phyloP scores from a whole-genome alignment of 2,888 invertebrate genomes.

The Metalampra italica region DNA sequence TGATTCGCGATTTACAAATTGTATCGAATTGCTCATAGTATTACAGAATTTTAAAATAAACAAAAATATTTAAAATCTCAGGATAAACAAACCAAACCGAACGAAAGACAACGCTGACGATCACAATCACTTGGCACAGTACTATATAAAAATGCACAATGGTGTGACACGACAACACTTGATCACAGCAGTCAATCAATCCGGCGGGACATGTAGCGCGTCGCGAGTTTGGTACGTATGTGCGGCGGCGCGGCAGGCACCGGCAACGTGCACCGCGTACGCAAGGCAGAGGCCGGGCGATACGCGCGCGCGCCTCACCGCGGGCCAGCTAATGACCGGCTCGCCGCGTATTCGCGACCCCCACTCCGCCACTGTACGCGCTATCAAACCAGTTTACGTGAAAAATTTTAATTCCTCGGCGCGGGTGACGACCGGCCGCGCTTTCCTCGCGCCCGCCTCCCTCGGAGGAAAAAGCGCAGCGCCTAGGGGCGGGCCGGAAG shows the following conservation, averaged over 20 bases:
- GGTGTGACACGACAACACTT: slow-evolving; percentile 36
- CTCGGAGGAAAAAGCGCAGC: slow-evolving; percentile 70
- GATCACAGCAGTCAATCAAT: slow-evolving; percentile 38
- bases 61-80: slow-evolving; percentile 4
- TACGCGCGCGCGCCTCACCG: slow-evolving; percentile 67
- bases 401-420: slow-evolving; percentile 72
- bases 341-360: slow-evolving; percentile 72
- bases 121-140: slow-evolving; percentile 12
- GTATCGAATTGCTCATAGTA: neutral
- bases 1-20: neutral
- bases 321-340: slow-evolving; percentile 72
- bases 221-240: slow-evolving; percentile 4
- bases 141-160: slow-evolving; percentile 10
- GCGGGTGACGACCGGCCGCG: slow-evolving; percentile 73
- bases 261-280: slow-evolving; percentile 32
- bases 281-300: too few relatives aligned
- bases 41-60: neutral
- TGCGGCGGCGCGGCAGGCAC: slow-evolving; percentile 15
- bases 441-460: slow-evolving; percentile 61
- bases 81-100: slow-evolving; percentile 1
- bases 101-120: slow-evolving; percentile 1
- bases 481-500: slow-evolving; percentile 68
- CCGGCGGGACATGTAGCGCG: slow-evolving; percentile 19
- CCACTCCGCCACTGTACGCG: slow-evolving; percentile 67
- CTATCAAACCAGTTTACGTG: slow-evolving; percentile 78